Evolutionary conservation across 2,888 invertebrate genomes (phyloP), one percentile per base, ranked within the genome.

Genomic region (Vandiemenella viatica): DNA sequence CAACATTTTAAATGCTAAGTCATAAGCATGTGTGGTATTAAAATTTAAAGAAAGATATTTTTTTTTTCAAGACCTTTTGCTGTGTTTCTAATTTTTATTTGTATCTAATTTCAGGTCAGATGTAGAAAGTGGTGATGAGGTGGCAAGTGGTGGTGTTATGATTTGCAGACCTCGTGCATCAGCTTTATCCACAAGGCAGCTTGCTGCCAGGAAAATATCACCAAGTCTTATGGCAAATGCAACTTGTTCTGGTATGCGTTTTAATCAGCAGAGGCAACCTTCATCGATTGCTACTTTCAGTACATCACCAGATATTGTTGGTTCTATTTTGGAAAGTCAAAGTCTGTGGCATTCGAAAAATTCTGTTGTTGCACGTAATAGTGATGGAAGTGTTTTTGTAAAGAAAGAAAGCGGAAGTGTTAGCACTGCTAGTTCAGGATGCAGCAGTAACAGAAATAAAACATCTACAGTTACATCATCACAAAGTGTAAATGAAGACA

Each of bases 271-370:
- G 32, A 32, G 32, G 32, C n/a, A 10, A 32, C 13, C 10, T 2
- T 13, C 10, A 13, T 32, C 32, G 2, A 32, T 10, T 32, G 32
- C 4, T 32, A 3, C 32, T 32, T n/a, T 10, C 10, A 32, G 32
- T 10, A 32, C 13, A 32, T 13, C 13, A 32, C 32, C 32, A 32
- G 83, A 86, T 65, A 59, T 87, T 7, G 66, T 87, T 5, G 77
- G 76, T 22, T 76, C 72, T 58, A 85, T 87, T 56, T 66, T 87
- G 58, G 76, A 77, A 54, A 73, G 76, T 56, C 86, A 86, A 63
- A 73, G 79, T 45, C 69, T 77, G 51, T 75, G 84, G 66, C 80
- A 82, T 61, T 79, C 80, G 5, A 79, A 75, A 22, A 71, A 75
- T 43, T 69, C 75, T 19, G 64, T 75, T 3, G 69, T 79, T 6